Percentiles rank a stretch among this genome's conserved stretches.
These are phyloP conservation scores for Campoplex nolae DNA, from an alignment of 2,888 invertebrate species.

Conservation along the genomic window DNA sequence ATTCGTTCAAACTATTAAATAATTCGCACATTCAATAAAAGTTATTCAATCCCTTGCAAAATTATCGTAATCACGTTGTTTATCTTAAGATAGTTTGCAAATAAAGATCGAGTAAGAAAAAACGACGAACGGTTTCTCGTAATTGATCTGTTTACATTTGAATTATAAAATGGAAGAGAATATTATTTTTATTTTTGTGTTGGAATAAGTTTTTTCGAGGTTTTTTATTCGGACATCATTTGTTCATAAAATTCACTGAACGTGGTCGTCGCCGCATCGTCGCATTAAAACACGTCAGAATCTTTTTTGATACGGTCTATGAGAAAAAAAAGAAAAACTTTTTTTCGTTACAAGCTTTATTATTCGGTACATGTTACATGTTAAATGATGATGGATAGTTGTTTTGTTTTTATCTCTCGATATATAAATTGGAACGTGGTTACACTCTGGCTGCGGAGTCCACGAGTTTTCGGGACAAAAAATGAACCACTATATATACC, in stretches of 20 bases:
- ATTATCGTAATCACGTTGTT: neutral
- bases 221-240: neutral
- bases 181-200: too few species aligned
- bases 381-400: constrained; percentile 13
- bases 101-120: neutral
- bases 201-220: too few species aligned
- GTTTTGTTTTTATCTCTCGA: constrained; percentile 4
- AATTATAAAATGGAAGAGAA: neutral
- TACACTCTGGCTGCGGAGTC: neutral
- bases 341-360: constrained; percentile 56
- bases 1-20: neutral
- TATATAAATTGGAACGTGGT: neutral
- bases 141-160: constrained; percentile 12
- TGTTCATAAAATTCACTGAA: too few species aligned
- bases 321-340: neutral
- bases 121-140: constrained; percentile 19
- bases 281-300: neutral
- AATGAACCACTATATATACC: constrained; percentile 1
- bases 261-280: neutral
- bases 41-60: neutral
- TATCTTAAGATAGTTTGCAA: neutral
- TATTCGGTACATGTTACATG: constrained; percentile 60
- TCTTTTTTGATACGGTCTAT: neutral
- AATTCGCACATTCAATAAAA: neutral
- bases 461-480: neutral